Conservation (phyloP, 2,113 vertebrate genomes). For the Lichenostomus cassidix region DNA sequence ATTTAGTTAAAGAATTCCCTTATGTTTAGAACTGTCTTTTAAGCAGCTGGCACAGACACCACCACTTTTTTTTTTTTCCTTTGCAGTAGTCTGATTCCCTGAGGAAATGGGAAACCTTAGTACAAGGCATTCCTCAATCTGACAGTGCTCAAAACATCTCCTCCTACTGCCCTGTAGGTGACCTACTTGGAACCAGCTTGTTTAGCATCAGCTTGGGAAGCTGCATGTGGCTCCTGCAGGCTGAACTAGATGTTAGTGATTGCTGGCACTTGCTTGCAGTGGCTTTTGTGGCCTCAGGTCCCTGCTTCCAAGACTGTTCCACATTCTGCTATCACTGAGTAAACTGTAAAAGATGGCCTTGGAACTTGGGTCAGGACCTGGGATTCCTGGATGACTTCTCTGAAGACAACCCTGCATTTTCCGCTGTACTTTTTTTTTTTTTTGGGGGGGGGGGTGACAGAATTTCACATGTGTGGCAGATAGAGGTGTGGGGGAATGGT, state of each 20-base stretch:
- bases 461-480: not conserved
- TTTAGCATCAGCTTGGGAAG: not conserved
- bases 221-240: not conserved
- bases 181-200: not conserved
- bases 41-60: not conserved
- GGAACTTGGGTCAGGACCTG: not conserved
- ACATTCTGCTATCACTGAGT: not conserved
- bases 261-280: not conserved
- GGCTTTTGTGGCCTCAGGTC: not conserved
- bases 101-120: not conserved
- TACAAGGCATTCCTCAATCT: not conserved
- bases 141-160: not conserved
- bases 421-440: not conserved
- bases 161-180: not conserved
- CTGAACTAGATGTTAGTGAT: not conserved
- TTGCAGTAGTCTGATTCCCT: not conserved
- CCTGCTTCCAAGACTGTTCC: not conserved
- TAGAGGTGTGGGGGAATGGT: not conserved
- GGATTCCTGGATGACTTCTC: not conserved
- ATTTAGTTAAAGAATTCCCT: not conserved
- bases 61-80: not conserved
- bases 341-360: not conserved
- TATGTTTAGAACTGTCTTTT: not conserved
- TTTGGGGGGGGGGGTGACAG: accelerated
- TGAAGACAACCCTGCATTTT: not conserved